phyloP scores from a whole-genome alignment of 2,888 invertebrate genomes.

The Amblyjoppa proteus region DNA sequence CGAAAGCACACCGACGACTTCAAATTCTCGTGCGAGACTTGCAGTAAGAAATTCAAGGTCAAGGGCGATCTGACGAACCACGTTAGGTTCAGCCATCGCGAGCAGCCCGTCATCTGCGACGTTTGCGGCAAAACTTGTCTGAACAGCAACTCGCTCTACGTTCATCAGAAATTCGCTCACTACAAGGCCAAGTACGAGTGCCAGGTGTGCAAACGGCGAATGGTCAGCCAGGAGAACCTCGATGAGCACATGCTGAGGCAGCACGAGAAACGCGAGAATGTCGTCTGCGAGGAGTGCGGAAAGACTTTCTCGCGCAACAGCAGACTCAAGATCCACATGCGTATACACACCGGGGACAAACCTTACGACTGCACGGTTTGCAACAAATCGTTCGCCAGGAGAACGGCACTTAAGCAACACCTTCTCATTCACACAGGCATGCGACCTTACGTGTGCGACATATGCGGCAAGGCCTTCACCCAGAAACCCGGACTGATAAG shows the following conservation, averaged over 20 bases:
- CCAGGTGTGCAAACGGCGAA: constrained; percentile 81
- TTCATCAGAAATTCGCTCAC: constrained; percentile 82
- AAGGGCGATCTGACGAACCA: constrained; percentile 73
- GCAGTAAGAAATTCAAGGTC: constrained; percentile 71
- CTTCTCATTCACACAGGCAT: constrained; percentile 82
- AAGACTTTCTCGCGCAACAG: constrained; percentile 82
- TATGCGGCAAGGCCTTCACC: constrained; percentile 83
- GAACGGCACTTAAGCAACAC: constrained; percentile 82
- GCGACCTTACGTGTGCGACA: constrained; percentile 82
- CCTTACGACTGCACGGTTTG: constrained; percentile 82
- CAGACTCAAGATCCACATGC: constrained; percentile 82
- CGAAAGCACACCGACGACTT: constrained; percentile 71
- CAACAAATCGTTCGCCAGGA: constrained; percentile 79
- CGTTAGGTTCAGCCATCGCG: constrained; percentile 70
- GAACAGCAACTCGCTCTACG: constrained; percentile 81
- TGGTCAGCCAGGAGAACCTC: constrained; percentile 85
- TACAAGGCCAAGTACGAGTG: constrained; percentile 84
- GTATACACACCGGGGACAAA: constrained; percentile 82
- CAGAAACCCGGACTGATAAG: constrained; percentile 83
- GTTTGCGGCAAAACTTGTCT: constrained; percentile 82
- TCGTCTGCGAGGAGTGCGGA: constrained; percentile 84
- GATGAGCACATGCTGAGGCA: constrained; percentile 83
- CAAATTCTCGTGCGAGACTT: constrained; percentile 70
- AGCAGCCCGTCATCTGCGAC: constrained; percentile 73
- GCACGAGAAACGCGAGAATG: constrained; percentile 82